phyloP scores from a whole-genome alignment of 2,113 vertebrate species.

The Dromaius novaehollandiae region DNA sequence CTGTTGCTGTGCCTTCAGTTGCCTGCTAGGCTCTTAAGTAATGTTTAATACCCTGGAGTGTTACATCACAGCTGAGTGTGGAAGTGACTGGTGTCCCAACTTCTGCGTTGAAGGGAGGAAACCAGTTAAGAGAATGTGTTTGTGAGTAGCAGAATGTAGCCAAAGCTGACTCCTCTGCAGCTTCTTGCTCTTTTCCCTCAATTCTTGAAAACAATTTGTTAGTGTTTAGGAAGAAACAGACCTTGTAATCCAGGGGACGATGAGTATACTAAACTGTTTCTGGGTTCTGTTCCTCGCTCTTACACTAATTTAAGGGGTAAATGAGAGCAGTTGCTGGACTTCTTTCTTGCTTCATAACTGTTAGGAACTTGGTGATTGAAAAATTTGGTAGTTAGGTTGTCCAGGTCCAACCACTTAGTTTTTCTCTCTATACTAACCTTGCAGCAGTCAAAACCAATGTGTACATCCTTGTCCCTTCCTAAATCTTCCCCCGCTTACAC shows the following conservation, averaged over 20 bases:
- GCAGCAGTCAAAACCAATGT: background rate
- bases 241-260: background rate
- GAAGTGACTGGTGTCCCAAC: slow-evolving; percentile 1
- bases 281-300: background rate
- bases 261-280: background rate
- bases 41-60: background rate
- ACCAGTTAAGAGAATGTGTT: background rate
- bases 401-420: background rate
- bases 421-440: background rate
- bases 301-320: background rate
- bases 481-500: background rate
- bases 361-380: background rate
- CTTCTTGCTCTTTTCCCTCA: background rate
- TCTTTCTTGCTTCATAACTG: background rate
- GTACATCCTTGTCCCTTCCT: background rate
- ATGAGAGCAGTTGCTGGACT: background rate
- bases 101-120: background rate
- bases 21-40: slow-evolving; percentile 13
- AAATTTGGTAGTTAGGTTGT: rapidly evolving
- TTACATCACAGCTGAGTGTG: background rate
- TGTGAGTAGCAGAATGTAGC: background rate
- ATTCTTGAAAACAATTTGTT: background rate
- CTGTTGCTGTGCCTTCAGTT: background rate
- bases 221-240: background rate
- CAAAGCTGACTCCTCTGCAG: background rate